Conservation (phyloP, 2,888 invertebrate genomes). For the Mythimna pallens region DNA sequence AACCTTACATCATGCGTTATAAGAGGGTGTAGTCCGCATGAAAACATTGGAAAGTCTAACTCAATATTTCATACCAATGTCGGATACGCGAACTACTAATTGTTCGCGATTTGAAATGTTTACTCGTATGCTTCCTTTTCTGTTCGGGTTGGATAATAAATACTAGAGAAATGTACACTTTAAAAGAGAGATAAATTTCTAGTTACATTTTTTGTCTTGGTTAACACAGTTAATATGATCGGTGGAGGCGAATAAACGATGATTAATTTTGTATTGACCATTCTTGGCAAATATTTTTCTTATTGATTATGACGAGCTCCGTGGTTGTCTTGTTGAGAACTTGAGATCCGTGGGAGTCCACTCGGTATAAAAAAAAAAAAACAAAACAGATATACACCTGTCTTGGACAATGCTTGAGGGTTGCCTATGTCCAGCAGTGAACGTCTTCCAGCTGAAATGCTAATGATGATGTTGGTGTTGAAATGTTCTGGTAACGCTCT, state of each 20-base stretch:
- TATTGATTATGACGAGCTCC: too few relatives aligned
- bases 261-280: neutral
- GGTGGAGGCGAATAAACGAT: neutral
- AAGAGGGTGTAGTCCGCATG: conserved; percentile 17
- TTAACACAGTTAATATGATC: neutral
- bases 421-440: too few relatives aligned
- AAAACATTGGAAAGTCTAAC: conserved; percentile 57
- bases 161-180: neutral
- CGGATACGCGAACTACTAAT: conserved; percentile 61
- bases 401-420: too few relatives aligned
- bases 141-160: conserved; percentile 1
- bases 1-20: neutral
- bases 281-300: too few relatives aligned
- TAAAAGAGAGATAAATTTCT: neutral
- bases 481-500: too few relatives aligned
- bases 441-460: too few relatives aligned
- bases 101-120: conserved; percentile 62
- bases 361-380: too few relatives aligned
- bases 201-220: too few relatives aligned
- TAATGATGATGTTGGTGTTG: too few relatives aligned
- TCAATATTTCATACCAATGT: conserved; percentile 81
- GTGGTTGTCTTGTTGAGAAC: too few relatives aligned
- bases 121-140: conserved; percentile 24
- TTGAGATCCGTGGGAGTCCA: too few relatives aligned
- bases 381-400: too few relatives aligned